Conservation (phyloP, 2,888 invertebrate genomes). For the Melolontha melolontha region DNA sequence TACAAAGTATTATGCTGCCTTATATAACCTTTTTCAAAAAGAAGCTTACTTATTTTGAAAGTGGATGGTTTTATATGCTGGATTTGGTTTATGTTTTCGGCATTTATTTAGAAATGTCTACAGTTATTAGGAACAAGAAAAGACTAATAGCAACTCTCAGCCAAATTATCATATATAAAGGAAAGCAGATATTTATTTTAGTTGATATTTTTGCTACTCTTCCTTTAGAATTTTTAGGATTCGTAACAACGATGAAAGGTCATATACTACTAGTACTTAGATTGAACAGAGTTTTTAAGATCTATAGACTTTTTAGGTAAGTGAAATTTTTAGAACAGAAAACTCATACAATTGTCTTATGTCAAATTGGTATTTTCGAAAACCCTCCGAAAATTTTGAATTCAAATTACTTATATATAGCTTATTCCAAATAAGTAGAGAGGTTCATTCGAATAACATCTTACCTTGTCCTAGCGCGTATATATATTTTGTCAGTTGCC, state of each 20-base stretch:
- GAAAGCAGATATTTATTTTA: conserved; percentile 40
- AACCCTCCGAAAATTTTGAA: no score
- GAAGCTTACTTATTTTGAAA: not conserved
- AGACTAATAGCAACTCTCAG: conserved; percentile 37
- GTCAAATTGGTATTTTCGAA: no score
- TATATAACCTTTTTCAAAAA: conserved; percentile 29
- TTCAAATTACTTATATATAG: no score
- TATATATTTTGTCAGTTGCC: no score
- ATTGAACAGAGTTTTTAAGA: conserved; percentile 26
- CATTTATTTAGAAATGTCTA: conserved; percentile 47
- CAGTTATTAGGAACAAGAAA: conserved; percentile 45
- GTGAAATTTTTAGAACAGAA: not conserved
- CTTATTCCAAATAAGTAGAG: no score
- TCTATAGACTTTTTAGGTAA: conserved; percentile 32
- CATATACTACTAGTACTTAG: conserved; percentile 6
- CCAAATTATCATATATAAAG: conserved; percentile 39
- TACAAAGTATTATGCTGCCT: conserved; percentile 35
- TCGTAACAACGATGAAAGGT: not conserved
- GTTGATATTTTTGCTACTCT: conserved; percentile 37
- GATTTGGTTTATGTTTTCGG: conserved; percentile 46
- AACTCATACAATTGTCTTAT: no score
- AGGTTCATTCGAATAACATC: no score
- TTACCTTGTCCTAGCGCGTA: no score
- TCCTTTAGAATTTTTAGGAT: conserved; percentile 30
- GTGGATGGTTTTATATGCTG: conserved; percentile 21